Evolutionary conservation across 1,140 invertebrate genomes (phyloP).

Genomic region (Hyles euphorbiae): DNA sequence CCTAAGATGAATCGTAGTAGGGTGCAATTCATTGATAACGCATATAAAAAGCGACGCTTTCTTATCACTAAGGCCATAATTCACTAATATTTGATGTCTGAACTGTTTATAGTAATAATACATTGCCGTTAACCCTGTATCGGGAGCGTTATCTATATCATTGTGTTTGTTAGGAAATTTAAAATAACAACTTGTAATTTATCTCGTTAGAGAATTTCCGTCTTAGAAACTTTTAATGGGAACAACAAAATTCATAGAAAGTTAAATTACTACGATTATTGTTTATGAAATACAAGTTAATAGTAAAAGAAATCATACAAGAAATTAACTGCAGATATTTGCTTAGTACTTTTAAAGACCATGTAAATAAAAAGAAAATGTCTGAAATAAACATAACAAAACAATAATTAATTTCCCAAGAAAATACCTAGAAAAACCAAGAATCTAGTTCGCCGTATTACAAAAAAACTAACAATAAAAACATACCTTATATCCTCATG

Average conservation of each 20-base stretch:
- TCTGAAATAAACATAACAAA: too few relatives aligned
- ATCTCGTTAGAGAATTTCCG: neutral
- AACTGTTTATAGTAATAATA: conserved; percentile 19
- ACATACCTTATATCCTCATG: conserved; percentile 42
- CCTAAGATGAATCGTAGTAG: too few relatives aligned
- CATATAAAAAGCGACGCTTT: conserved; percentile 3
- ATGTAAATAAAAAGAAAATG: too few relatives aligned
- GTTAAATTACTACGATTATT: too few relatives aligned
- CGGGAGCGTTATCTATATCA: conserved; percentile 11
- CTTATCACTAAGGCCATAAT: conserved; percentile 20
- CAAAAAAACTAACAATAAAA: conserved; percentile 15
- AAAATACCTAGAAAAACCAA: too few relatives aligned
- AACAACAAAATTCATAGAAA: too few relatives aligned
- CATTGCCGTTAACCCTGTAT: conserved; percentile 14
- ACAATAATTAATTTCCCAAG: too few relatives aligned
- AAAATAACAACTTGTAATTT: conserved; percentile 15
- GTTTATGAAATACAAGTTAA: too few relatives aligned
- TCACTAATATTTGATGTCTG: conserved; percentile 22
- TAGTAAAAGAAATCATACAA: too few relatives aligned
- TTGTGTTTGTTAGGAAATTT: conserved; percentile 1
- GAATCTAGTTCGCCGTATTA: neutral
- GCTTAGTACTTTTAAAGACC: too few relatives aligned
- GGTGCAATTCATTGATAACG: neutral
- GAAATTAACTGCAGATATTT: too few relatives aligned
- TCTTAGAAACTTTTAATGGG: too few relatives aligned